Base-by-base conservation (phyloP, 2,797 vertebrate species). In the Lutjanus campechanus region DNA sequence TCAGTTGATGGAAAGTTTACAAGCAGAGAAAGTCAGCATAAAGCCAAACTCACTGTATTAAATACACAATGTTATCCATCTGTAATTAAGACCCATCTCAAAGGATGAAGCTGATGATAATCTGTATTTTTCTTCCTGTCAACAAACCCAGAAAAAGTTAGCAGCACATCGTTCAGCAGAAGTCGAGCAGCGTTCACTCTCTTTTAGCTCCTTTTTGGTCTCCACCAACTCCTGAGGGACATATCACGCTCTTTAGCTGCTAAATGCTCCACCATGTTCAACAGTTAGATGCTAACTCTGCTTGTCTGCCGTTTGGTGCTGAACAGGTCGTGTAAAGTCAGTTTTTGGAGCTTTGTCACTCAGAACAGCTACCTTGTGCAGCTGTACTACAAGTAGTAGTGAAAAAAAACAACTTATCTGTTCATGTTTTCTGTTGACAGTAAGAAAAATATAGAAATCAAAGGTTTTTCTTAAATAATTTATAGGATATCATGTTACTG, bases 1-100 rank as follows among this genome's bases (percentile, higher is more conserved):
- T 75, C 9, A 55, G 41, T 5, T 58, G 20, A 60, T 25, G 54
- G 47, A 65, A 77, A 49, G 85, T 92, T 89, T 86, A 67, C 63
- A 84, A 55, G 51, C 46, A 69, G 63, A 68, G 20, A 72, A 71
- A 79, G 22, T 82, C 20, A 65, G n/a, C 3, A n/a, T 54, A 17
- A 77, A 73, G 13, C 7, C 58, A 61, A 54, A 76, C 11, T 68
- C 49, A 43, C 58, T 66, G 13, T 47, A 50, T 22, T 64, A 47
- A 44, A 73, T 47, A 20, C 2, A 5, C 20, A n/a, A 5, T 11
- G 5, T 40, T 46, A 49, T 63, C n/a, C 55, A 20, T 59, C 40
- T 78, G 25, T 70, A 63, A 36, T 54, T 56, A 63, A 62, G 47
- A 51, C 36, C 22, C 7, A 12, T 36, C 2, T 71, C 17, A 29